A percentile compares a stretch with the other conserved stretches of the same genome.
phyloP scores from a whole-genome alignment of 2,113 vertebrate species.

The Smithornis capensis region DNA sequence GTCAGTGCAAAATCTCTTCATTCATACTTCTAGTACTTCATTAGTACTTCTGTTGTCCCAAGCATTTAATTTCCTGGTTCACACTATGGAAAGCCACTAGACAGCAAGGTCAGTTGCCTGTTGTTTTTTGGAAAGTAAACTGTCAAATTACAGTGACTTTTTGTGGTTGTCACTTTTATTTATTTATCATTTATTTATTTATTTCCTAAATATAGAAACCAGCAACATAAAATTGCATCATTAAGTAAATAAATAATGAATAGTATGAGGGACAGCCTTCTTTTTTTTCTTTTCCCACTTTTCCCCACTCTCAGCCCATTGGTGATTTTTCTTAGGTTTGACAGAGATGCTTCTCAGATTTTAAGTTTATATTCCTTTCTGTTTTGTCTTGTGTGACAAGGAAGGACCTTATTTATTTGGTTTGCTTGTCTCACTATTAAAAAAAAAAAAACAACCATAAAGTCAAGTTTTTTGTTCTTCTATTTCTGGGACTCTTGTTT shows the following conservation, averaged over 20 bases:
- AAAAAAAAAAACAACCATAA: not conserved
- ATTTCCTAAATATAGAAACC: not conserved
- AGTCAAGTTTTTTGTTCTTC: not conserved
- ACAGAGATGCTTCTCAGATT: not conserved
- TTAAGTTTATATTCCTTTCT: not conserved
- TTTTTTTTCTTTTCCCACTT: not conserved
- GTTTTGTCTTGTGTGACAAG: not conserved
- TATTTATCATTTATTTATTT: not conserved
- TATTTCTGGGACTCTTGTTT: slow-evolving; percentile 7
- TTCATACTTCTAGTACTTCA: not conserved
- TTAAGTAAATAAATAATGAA: not conserved
- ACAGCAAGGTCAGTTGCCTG: not conserved
- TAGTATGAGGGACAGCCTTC: not conserved
- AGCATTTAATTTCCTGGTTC: slow-evolving; percentile 48
- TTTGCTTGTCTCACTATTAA: not conserved
- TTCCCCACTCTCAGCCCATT: not conserved
- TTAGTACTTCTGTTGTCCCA: not conserved
- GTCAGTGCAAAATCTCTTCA: slow-evolving; percentile 19
- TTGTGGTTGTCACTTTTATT: not conserved
- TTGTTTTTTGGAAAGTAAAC: not conserved
- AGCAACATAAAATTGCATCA: not conserved
- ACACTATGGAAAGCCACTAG: not conserved
- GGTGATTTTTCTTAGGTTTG: not conserved
- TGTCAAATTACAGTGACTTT: not conserved
- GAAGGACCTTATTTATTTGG: not conserved